phyloP scores from a whole-genome alignment of 2,113 vertebrate genomes.

The Narcine bancroftii region DNA sequence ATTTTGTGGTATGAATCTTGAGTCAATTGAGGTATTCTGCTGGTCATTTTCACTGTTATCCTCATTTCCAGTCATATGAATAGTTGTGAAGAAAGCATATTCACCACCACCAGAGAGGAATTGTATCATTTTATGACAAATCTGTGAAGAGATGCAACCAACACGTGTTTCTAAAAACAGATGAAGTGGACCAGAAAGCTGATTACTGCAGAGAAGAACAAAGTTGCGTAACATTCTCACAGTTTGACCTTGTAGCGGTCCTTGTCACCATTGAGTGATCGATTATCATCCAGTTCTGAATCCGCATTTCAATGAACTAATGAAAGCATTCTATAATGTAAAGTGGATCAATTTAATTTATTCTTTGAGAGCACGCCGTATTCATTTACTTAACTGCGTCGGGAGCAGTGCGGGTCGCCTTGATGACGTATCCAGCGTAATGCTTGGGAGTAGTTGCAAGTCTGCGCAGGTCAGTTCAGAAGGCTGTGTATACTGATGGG shows the following conservation, averaged over 20 bases:
- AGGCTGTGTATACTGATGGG: no score
- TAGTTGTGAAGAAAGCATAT: background rate
- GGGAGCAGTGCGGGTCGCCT: no score
- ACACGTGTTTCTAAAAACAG: background rate
- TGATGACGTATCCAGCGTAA: no score
- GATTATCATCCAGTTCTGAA: background rate
- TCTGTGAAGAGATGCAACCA: background rate
- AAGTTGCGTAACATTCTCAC: background rate
- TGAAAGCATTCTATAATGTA: background rate
- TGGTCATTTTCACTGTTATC: background rate
- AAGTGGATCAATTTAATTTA: background rate
- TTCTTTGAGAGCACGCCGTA: no score
- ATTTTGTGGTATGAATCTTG: conserved; percentile 23
- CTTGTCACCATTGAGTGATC: background rate
- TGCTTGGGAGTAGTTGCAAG: no score
- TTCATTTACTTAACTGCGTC: no score
- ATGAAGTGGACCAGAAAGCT: background rate
- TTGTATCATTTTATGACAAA: background rate
- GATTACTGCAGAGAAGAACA: background rate
- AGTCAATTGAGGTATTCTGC: background rate
- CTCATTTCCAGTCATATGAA: background rate
- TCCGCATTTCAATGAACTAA: background rate
- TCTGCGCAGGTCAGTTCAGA: no score
- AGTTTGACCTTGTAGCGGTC: background rate
- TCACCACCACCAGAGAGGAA: no score